phyloP scores from a whole-genome alignment of 2,888 invertebrate genomes.

The Geophilus truncorum region DNA sequence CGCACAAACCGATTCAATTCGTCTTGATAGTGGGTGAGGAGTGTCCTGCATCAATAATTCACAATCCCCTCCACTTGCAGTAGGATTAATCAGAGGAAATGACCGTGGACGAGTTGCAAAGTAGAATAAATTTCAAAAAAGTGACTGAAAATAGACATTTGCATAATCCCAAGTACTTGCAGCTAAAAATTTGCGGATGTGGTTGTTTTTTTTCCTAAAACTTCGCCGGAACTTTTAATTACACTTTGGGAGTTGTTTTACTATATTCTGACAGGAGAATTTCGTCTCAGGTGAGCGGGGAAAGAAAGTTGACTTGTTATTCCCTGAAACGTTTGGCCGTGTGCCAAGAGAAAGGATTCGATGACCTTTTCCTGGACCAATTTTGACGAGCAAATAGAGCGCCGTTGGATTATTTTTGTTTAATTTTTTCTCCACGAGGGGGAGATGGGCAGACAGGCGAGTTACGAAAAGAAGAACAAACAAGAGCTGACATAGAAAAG shows the following conservation, averaged over 20 bases:
- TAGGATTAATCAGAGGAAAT: constrained; percentile 22
- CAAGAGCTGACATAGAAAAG: background rate
- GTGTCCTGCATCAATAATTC: constrained; percentile 17
- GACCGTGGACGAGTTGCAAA: background rate
- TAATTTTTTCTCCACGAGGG: background rate
- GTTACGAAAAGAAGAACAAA: background rate
- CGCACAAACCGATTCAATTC: constrained; percentile 18
- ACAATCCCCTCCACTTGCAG: background rate
- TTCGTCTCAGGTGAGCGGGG: background rate
- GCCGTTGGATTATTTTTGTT: background rate
- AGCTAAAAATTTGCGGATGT: no score
- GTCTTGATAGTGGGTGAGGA: constrained; percentile 15
- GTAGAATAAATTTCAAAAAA: no score
- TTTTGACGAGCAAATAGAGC: background rate
- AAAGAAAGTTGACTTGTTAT: background rate
- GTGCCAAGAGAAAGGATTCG: background rate
- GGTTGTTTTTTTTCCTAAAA: no score
- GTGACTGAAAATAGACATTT: no score
- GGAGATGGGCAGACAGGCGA: no score
- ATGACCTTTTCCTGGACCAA: constrained; percentile 1
- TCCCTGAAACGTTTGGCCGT: background rate
- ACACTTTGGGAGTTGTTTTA: no score
- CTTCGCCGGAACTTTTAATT: no score
- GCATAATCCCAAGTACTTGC: no score
- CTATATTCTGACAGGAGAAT: background rate